These are phyloP conservation scores for Drosophila burlai DNA, from an alignment of 1,140 invertebrate species.

Conservation along the genomic window DNA sequence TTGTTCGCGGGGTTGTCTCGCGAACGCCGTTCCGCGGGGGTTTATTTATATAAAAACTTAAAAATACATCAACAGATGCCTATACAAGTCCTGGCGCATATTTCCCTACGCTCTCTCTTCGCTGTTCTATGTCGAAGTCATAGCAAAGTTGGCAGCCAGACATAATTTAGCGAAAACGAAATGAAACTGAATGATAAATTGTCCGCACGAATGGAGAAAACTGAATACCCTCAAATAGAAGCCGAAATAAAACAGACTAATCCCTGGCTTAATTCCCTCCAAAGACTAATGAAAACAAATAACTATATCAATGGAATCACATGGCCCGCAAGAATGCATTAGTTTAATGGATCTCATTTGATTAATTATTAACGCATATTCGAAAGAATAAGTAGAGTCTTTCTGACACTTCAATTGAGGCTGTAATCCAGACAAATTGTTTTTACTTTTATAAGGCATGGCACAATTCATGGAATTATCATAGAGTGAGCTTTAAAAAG, in stretches of 20 bases:
- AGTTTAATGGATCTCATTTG: neutral
- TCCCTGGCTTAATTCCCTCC: neutral
- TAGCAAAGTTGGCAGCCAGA: conserved; percentile 61
- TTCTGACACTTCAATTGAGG: neutral
- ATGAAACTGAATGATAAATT: conserved; percentile 66
- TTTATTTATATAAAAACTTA: conserved; percentile 84
- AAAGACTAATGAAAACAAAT: too few species aligned
- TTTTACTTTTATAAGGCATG: neutral
- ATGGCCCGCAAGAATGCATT: too few species aligned
- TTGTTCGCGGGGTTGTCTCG: conserved; percentile 49
- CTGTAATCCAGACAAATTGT: neutral
- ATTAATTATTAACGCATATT: conserved; percentile 4
- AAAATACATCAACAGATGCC: conserved; percentile 80
- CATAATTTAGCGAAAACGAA: conserved; percentile 71
- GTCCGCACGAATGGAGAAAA: conserved; percentile 15
- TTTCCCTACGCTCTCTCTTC: conserved; percentile 48
- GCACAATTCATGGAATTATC: neutral
- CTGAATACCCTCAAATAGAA: conserved; percentile 34
- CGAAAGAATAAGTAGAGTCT: neutral
- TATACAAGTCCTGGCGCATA: conserved; percentile 80
- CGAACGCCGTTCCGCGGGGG: conserved; percentile 47
- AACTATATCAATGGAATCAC: too few species aligned
- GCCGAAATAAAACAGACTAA: conserved; percentile 2
- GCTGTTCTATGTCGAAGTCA: conserved; percentile 55
- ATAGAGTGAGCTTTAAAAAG: too few species aligned